phyloP scores from a whole-genome alignment of 2,113 vertebrate genomes.

The Misgurnus anguillicaudatus region DNA sequence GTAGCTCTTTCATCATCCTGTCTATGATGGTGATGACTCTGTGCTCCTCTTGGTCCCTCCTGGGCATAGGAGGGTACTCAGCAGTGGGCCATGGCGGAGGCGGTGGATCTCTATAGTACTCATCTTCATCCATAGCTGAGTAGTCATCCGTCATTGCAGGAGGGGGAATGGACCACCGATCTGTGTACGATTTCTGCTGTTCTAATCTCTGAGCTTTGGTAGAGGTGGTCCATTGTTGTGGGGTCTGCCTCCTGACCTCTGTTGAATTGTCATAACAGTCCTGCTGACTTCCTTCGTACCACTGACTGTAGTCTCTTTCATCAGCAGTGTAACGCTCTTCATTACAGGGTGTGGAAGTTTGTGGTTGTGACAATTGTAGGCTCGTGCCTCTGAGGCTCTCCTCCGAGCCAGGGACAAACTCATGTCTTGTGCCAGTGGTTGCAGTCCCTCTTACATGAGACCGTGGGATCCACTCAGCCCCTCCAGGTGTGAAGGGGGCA shows the following conservation, averaged over 20 bases:
- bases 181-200: too few species aligned
- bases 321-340: too few species aligned
- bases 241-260: too few species aligned
- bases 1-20: not conserved
- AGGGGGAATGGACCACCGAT: too few species aligned
- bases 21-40: not conserved
- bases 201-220: not conserved
- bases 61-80: not conserved
- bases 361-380: too few species aligned
- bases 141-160: not conserved
- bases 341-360: too few species aligned
- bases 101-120: not conserved
- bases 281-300: too few species aligned
- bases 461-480: not conserved
- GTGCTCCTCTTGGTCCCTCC: not conserved
- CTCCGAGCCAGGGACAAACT: too few species aligned
- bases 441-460: not conserved
- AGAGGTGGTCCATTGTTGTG: not conserved
- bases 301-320: too few species aligned
- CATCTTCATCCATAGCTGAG: not conserved
- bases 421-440: not conserved
- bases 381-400: too few species aligned
- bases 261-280: too few species aligned
- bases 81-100: not conserved
- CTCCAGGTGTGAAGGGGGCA: not conserved